Percentiles rank a stretch among this genome's conserved stretches.
These are phyloP conservation scores for Chrysemys picta DNA, from an alignment of 2,113 vertebrate species.

Conservation along the genomic window DNA sequence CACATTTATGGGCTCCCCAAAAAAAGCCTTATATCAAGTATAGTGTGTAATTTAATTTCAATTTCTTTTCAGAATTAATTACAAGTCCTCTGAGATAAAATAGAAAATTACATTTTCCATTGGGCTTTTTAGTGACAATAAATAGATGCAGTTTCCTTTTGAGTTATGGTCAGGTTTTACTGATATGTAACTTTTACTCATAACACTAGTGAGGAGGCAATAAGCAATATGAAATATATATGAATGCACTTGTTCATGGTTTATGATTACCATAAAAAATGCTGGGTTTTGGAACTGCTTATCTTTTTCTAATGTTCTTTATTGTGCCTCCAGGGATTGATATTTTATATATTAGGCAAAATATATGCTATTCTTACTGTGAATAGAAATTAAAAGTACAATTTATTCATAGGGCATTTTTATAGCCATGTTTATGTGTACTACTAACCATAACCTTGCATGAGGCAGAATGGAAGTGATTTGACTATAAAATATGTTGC, in stretches of 20 bases:
- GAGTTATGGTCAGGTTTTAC: conserved; percentile 41
- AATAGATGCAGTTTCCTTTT: conserved; percentile 44
- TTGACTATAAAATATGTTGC: conserved; percentile 61
- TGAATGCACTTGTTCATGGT: conserved; percentile 47
- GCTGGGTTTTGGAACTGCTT: conserved; percentile 52
- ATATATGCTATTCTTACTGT: conserved; percentile 56
- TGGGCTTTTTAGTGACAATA: conserved; percentile 23
- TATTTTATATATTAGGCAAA: conserved; percentile 64
- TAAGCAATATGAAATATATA: conserved; percentile 58
- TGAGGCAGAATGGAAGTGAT: conserved; percentile 39
- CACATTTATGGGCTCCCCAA: conserved; percentile 28
- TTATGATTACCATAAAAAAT: conserved; percentile 60
- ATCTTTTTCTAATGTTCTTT: conserved; percentile 56
- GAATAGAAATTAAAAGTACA: conserved; percentile 73
- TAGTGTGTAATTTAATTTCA: conserved; percentile 66
- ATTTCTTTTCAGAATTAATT: conserved; percentile 65
- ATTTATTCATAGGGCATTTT: conserved; percentile 70
- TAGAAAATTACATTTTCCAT: conserved; percentile 41
- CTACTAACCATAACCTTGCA: conserved; percentile 57
- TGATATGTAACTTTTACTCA: conserved; percentile 53
- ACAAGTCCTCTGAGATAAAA: neutral
- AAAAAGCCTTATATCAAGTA: conserved; percentile 13
- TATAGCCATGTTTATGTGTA: conserved; percentile 44
- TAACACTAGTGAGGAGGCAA: conserved; percentile 28
- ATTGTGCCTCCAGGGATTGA: conserved; percentile 40